Percentiles rank a stretch among this genome's conserved stretches.
These are phyloP conservation scores for Morelia viridis DNA, from an alignment of 2,797 vertebrate species.

Conservation along the genomic window DNA sequence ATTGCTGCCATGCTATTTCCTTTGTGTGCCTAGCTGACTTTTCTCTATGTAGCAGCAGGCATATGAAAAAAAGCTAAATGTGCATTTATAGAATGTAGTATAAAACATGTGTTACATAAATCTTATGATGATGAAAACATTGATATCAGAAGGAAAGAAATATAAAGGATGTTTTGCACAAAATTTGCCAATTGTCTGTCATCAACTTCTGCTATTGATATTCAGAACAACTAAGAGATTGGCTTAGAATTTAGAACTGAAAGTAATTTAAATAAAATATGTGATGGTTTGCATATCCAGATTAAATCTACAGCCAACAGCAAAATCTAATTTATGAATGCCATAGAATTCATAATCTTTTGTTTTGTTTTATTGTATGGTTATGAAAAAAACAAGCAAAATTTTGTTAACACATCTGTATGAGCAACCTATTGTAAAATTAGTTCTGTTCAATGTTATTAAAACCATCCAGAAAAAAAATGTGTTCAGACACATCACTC, in stretches of 20 bases:
- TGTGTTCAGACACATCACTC: not conserved
- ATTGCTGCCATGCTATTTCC: not conserved
- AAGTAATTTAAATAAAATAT: slow-evolving; percentile 52
- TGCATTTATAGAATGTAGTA: not conserved
- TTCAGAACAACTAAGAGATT: slow-evolving; percentile 26
- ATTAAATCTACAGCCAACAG: slow-evolving; percentile 51
- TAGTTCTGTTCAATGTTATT: not conserved
- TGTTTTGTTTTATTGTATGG: slow-evolving; percentile 16
- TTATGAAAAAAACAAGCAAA: slow-evolving; percentile 13
- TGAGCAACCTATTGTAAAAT: not conserved
- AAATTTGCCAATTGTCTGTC: slow-evolving; percentile 11
- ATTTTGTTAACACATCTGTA: slow-evolving; percentile 34
- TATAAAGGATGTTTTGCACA: slow-evolving; percentile 8
- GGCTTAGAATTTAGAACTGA: slow-evolving; percentile 38
- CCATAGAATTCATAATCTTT: not conserved
- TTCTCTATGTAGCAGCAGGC: not conserved
- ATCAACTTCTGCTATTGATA: not conserved
- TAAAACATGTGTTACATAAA: slow-evolving; percentile 21
- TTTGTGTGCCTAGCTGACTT: not conserved
- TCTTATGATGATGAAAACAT: slow-evolving; percentile 34
- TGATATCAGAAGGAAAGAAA: slow-evolving; percentile 28
- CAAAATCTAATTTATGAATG: slow-evolving; percentile 61
- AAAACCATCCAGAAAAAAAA: not conserved
- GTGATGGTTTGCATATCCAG: slow-evolving; percentile 40
- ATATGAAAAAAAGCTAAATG: not conserved